A percentile compares a stretch with the other conserved stretches of the same genome.
These are phyloP conservation scores for Lepilemur ruficaudatus DNA, from an alignment of 2,797 vertebrate species.

Conservation along the genomic window DNA sequence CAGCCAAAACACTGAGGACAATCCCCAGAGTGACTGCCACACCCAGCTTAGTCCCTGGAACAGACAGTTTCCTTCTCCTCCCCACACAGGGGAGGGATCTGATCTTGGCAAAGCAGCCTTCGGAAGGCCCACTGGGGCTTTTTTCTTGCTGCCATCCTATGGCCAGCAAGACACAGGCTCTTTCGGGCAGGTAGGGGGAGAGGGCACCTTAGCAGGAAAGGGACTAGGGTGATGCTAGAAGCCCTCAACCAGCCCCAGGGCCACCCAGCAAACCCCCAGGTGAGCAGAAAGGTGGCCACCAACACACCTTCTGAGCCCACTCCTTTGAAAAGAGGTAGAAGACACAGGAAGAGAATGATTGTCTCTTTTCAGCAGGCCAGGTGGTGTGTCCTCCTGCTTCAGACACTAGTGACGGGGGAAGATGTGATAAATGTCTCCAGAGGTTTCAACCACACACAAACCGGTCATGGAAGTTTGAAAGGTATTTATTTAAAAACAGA, in stretches of 20 bases:
- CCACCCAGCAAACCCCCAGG: background rate
- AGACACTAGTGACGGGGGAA: background rate
- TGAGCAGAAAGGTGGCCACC: background rate
- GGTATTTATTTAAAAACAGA: conserved; percentile 86
- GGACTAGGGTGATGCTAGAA: background rate
- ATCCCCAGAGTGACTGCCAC: background rate
- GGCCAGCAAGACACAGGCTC: background rate
- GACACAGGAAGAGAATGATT: fast-evolving
- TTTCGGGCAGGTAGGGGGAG: background rate
- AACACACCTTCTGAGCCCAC: background rate
- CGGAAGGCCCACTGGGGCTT: background rate
- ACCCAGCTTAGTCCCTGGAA: background rate
- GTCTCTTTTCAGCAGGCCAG: fast-evolving
- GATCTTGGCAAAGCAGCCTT: fast-evolving
- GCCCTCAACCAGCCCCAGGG: background rate
- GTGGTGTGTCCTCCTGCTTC: background rate
- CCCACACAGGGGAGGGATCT: background rate
- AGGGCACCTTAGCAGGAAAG: background rate
- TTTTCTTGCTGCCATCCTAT: background rate
- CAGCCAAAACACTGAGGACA: fast-evolving
- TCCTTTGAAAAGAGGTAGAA: background rate
- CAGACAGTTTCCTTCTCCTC: background rate
- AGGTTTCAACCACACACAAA: conserved; percentile 47
- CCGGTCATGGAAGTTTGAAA: conserved; percentile 71
- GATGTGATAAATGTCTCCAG: too few relatives aligned